phyloP scores from a whole-genome alignment of 2,797 vertebrate genomes.

The Taeniopygia guttata region DNA sequence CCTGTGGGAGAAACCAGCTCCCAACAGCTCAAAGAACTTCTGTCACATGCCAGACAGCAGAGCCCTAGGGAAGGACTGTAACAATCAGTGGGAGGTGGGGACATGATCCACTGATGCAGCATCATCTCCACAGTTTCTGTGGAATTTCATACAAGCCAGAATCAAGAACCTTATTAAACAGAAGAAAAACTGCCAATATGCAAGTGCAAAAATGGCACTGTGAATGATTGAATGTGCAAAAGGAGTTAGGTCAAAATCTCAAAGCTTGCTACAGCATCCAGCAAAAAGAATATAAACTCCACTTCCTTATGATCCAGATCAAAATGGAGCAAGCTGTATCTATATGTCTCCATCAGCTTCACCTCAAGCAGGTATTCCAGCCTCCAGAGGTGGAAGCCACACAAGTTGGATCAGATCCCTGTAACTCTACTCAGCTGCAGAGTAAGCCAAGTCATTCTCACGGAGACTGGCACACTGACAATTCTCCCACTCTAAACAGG shows the following conservation, averaged over 20 bases:
- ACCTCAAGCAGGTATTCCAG: background rate
- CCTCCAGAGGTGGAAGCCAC: background rate
- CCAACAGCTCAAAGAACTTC: background rate
- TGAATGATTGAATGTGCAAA: background rate
- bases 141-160: background rate
- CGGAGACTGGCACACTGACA: background rate
- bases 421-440: background rate
- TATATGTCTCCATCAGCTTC: background rate
- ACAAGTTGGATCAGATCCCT: background rate
- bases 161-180: background rate
- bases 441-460: background rate
- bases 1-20: background rate
- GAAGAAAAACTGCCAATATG: background rate
- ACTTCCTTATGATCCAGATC: background rate
- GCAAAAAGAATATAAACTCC: background rate
- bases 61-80: background rate
- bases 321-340: background rate
- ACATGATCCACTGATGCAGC: background rate
- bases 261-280: background rate
- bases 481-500: background rate
- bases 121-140: background rate
- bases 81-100: background rate
- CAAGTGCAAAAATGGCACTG: background rate
- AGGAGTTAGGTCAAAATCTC: background rate
- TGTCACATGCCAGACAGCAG: background rate